Evolutionary conservation across 2,797 vertebrate genomes (phyloP).

Genomic region (Pyrocephalus nanus): DNA sequence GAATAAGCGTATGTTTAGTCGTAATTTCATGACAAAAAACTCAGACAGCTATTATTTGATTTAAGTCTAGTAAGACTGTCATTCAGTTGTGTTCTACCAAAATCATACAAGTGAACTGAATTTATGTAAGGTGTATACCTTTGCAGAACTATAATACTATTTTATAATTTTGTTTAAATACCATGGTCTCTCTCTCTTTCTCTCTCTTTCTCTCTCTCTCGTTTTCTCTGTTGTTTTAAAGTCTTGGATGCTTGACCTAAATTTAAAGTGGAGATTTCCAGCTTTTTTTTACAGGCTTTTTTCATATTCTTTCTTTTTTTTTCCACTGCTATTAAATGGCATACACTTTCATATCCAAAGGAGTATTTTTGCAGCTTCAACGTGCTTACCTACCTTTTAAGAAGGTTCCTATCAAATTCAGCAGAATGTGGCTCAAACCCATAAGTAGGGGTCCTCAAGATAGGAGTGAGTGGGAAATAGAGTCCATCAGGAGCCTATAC

Average conservation of each 20-base stretch:
- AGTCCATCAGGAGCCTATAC: neutral
- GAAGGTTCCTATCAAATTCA: neutral
- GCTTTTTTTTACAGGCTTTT: neutral
- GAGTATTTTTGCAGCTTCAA: neutral
- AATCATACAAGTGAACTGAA: neutral
- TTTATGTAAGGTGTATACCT: neutral
- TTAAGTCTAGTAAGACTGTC: neutral
- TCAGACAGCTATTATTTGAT: neutral
- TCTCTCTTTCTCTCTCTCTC: neutral
- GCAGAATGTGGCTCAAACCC: neutral
- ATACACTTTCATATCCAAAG: neutral
- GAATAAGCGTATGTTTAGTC: constrained; percentile 39
- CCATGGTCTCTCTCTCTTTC: neutral
- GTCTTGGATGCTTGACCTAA: neutral
- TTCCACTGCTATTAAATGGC: neutral
- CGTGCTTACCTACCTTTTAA: neutral
- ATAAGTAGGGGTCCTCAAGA: neutral
- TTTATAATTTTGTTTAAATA: neutral
- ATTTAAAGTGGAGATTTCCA: neutral
- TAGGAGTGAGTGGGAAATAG: neutral
- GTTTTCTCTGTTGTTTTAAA: neutral
- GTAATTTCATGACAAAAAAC: neutral
- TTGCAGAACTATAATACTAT: neutral
- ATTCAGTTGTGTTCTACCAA: neutral
- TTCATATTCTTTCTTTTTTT: neutral